Evolutionary conservation across 2,113 vertebrate species (phyloP).

Genomic region (Orcinus orca): DNA sequence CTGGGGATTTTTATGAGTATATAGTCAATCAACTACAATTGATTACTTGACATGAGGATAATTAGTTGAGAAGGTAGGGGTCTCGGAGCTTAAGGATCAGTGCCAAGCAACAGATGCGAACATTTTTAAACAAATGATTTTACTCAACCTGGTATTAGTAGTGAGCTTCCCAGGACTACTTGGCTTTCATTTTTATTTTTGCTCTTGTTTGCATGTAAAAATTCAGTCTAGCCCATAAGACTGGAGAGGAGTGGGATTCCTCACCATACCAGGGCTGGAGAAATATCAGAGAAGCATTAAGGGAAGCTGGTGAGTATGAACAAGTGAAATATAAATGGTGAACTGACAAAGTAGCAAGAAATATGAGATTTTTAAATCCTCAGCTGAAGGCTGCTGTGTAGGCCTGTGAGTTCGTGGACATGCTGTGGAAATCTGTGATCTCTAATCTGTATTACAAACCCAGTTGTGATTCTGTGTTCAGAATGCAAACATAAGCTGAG

Average conservation of each 20-base stretch:
- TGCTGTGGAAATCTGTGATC: not conserved
- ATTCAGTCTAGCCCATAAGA: not conserved
- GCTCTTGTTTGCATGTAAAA: not conserved
- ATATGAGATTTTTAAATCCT: not conserved
- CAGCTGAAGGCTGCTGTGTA: not conserved
- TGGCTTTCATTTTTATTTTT: slow-evolving; percentile 27
- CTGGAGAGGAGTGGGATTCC: not conserved
- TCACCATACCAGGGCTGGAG: not conserved
- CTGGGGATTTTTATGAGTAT: slow-evolving; percentile 12
- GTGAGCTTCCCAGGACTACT: not conserved
- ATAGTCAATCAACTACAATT: slow-evolving; percentile 45
- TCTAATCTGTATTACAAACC: not conserved
- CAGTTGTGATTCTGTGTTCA: not conserved
- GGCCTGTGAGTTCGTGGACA: not conserved
- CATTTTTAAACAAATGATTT: slow-evolving; percentile 64
- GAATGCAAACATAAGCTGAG: slow-evolving; percentile 3
- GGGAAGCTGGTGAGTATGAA: not conserved
- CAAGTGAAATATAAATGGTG: not conserved
- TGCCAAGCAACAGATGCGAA: slow-evolving; percentile 63
- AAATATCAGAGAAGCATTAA: not conserved
- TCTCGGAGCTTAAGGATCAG: slow-evolving; percentile 50
- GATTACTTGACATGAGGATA: slow-evolving; percentile 49
- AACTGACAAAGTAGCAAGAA: not conserved
- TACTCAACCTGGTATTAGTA: slow-evolving; percentile 1
- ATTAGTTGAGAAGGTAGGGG: slow-evolving; percentile 55